Percentiles rank a stretch among this genome's conserved stretches.
These are phyloP conservation scores for Sebastes schlegelii DNA, from an alignment of 2,113 vertebrate species.

Conservation along the genomic window DNA sequence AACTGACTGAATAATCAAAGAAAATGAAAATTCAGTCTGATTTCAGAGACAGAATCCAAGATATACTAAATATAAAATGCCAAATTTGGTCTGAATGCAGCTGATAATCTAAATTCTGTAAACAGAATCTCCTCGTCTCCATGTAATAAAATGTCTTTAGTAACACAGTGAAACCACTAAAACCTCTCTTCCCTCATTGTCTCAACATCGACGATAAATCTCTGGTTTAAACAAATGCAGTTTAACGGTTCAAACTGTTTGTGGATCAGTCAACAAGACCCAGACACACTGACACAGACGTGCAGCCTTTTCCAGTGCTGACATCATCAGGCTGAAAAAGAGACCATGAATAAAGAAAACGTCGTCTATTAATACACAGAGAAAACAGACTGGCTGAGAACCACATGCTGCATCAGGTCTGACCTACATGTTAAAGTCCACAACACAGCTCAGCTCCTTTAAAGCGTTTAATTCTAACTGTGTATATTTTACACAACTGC, in stretches of 20 bases:
- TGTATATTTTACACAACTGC: too few species aligned
- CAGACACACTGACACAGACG: conserved; percentile 48
- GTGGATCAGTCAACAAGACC: background rate
- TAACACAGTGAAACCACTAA: background rate
- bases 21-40: too few species aligned
- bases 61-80: too few species aligned
- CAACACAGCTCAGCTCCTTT: background rate
- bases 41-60: too few species aligned
- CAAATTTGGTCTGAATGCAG: background rate
- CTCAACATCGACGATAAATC: too few species aligned
- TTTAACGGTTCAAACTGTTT: background rate
- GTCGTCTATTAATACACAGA: conserved; percentile 9
- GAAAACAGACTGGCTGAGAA: background rate
- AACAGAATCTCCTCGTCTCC: background rate
- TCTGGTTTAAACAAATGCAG: background rate
- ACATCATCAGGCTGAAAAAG: conserved; percentile 22
- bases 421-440: background rate
- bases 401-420: background rate
- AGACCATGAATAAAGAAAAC: conserved; percentile 23
- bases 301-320: background rate
- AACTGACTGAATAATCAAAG: too few species aligned
- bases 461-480: too few species aligned
- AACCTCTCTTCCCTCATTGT: background rate
- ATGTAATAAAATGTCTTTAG: too few species aligned
- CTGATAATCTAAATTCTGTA: background rate